Evolutionary conservation across 2,113 vertebrate species (phyloP).

Genomic region (Naja naja): DNA sequence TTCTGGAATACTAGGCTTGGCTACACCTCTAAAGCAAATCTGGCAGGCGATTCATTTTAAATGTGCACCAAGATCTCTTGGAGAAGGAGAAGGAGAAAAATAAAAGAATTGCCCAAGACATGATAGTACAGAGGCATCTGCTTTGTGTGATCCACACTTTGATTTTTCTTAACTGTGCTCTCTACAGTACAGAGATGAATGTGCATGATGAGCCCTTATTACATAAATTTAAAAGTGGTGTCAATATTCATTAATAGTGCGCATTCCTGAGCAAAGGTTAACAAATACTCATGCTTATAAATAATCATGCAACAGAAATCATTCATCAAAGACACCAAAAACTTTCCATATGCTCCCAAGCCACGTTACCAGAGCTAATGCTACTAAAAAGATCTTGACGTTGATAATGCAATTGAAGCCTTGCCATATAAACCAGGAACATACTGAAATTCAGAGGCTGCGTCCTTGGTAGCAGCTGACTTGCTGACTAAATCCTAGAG

Average conservation of each 20-base stretch:
- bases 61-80: slow-evolving; percentile 69
- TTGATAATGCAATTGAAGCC: slow-evolving; percentile 72
- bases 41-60: slow-evolving; percentile 68
- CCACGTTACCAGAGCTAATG: slow-evolving; percentile 71
- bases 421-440: slow-evolving; percentile 75
- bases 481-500: slow-evolving; percentile 61
- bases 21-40: slow-evolving; percentile 65
- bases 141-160: slow-evolving; percentile 68
- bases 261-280: slow-evolving; percentile 71
- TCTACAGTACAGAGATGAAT: slow-evolving; percentile 73
- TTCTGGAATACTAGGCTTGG: slow-evolving; percentile 68
- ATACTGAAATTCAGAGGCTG: slow-evolving; percentile 72
- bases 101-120: slow-evolving; percentile 68
- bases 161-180: slow-evolving; percentile 50
- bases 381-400: slow-evolving; percentile 67
- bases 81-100: slow-evolving; percentile 4
- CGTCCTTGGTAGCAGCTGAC: slow-evolving; percentile 52
- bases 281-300: slow-evolving; percentile 78
- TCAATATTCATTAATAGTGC: slow-evolving; percentile 73
- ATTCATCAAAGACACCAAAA: slow-evolving; percentile 71
- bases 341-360: slow-evolving; percentile 71
- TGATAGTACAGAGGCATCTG: slow-evolving; percentile 72
- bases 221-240: slow-evolving; percentile 70
- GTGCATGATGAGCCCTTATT: slow-evolving; percentile 68
- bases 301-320: slow-evolving; percentile 74